Percentiles rank a stretch among this genome's conserved stretches.
Conservation (phyloP, 2,113 vertebrate genomes). For the Monopterus albus region DNA sequence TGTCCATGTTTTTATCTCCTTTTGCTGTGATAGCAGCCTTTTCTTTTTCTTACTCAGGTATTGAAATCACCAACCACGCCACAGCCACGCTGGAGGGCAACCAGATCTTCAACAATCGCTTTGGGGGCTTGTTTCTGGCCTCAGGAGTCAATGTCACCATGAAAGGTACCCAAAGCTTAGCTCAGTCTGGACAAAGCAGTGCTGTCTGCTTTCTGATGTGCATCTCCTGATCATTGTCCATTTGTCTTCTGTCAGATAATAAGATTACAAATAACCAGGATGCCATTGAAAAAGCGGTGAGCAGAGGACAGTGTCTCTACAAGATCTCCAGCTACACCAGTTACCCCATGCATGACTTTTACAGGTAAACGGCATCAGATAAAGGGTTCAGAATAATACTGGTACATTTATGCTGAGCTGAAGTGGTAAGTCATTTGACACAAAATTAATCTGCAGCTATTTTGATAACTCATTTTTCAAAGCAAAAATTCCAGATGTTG, state of each 20-base stretch:
- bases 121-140: slow-evolving; percentile 97
- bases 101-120: slow-evolving; percentile 99
- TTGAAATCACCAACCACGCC: slow-evolving; percentile 99
- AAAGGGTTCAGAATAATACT: background rate
- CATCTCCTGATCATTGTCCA: background rate
- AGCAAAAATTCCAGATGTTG: background rate
- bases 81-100: slow-evolving; percentile 98
- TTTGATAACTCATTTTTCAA: background rate
- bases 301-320: slow-evolving; percentile 98
- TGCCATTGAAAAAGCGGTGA: slow-evolving; percentile 99
- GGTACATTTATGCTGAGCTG: background rate
- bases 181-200: too few relatives aligned
- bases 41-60: slow-evolving; percentile 81
- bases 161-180: slow-evolving; percentile 87
- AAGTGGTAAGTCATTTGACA: too few relatives aligned
- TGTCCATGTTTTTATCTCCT: background rate
- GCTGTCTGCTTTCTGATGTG: background rate
- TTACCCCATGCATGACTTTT: slow-evolving; percentile 99
- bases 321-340: slow-evolving; percentile 99
- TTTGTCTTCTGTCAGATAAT: slow-evolving; percentile 86
- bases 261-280: slow-evolving; percentile 99
- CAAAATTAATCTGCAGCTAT: background rate
- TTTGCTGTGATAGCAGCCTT: slow-evolving; percentile 1
- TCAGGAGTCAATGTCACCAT: slow-evolving; percentile 99
- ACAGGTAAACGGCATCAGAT: slow-evolving; percentile 86